phyloP scores from a whole-genome alignment of 2,113 vertebrate genomes.

The Cichladusa arquata region DNA sequence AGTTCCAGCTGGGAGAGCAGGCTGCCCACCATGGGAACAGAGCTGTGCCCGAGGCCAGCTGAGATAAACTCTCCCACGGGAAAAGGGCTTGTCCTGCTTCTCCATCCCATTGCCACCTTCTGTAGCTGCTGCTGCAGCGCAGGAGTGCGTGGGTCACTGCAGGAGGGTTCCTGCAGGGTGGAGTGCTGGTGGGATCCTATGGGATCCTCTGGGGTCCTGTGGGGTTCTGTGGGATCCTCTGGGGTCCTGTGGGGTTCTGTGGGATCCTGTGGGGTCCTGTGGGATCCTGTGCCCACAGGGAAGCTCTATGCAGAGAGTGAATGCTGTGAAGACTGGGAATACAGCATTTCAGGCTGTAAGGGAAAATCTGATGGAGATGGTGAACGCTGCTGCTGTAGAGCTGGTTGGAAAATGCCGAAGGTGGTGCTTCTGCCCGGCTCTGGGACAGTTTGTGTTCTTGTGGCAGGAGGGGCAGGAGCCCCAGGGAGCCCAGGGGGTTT shows the following conservation, averaged over 20 bases:
- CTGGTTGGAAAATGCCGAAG: neutral
- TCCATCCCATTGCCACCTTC: neutral
- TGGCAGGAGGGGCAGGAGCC: neutral
- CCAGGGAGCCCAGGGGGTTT: neutral
- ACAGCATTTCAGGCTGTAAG: neutral
- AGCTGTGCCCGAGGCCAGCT: neutral
- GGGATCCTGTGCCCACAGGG: neutral
- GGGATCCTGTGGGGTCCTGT: too few species aligned
- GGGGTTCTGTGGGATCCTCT: too few species aligned
- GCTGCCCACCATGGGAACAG: neutral
- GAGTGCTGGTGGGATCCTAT: neutral
- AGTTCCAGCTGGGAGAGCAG: accelerated
- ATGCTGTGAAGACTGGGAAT: neutral
- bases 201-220: too few species aligned
- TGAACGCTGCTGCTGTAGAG: neutral
- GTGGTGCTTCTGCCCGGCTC: neutral
- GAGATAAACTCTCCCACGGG: neutral
- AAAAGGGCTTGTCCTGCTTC: neutral
- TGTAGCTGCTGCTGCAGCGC: neutral
- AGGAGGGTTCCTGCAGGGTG: neutral
- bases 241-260: too few species aligned
- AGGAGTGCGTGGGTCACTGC: neutral
- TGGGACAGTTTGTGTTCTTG: neutral
- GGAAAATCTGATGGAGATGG: neutral
- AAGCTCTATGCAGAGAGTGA: neutral